Evolutionary conservation across 2,797 vertebrate species (phyloP).

Genomic region (Pteropus rufus): DNA sequence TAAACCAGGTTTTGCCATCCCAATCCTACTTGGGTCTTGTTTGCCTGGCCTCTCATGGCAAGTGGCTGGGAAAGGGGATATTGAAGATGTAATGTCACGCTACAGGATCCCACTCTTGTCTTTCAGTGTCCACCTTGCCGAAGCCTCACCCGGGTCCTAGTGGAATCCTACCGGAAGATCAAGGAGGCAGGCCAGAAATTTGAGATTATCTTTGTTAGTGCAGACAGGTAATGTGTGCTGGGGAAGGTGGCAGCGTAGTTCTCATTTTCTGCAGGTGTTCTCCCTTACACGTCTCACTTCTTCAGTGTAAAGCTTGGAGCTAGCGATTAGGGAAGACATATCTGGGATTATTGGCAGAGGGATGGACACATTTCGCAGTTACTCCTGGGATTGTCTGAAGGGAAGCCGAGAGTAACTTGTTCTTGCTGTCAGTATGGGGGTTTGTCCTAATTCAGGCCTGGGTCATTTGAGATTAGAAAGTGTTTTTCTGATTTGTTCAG

Average conservation of each 20-base stretch:
- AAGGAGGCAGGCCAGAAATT: conserved; percentile 97
- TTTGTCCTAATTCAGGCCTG: background rate
- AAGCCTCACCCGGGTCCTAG: conserved; percentile 94
- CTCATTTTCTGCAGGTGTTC: background rate
- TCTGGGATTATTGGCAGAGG: background rate
- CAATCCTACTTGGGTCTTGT: background rate
- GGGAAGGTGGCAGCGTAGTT: accelerated
- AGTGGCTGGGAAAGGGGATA: background rate
- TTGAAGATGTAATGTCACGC: accelerated
- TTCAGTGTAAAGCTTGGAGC: background rate
- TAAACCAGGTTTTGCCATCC: background rate
- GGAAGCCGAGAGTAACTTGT: background rate
- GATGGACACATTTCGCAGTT: background rate
- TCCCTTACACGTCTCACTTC: background rate
- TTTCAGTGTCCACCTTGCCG: conserved; percentile 95
- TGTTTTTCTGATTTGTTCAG: background rate
- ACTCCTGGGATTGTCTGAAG: background rate
- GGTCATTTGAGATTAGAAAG: background rate
- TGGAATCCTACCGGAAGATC: conserved; percentile 94
- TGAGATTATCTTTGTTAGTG: conserved; percentile 98
- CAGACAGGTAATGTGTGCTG: conserved; percentile 89
- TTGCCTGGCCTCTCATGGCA: background rate
- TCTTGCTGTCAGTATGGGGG: background rate
- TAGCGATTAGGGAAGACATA: background rate
- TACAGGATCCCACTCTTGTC: background rate